These are phyloP conservation scores for Aleiodes testaceus DNA, from an alignment of 2,888 invertebrate species.

Conservation along the genomic window DNA sequence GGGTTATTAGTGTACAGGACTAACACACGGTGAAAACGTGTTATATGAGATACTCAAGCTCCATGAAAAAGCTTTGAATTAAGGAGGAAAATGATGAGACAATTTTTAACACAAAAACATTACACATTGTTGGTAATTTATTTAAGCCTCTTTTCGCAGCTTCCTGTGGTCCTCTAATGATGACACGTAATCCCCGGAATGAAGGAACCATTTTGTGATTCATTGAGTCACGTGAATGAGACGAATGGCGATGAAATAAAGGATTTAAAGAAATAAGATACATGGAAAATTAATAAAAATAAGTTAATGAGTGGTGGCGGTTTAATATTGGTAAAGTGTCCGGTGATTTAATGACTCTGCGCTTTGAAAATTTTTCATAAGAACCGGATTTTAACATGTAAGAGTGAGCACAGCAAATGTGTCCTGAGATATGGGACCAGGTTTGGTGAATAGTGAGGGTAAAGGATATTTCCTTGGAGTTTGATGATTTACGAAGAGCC, in stretches of 20 bases:
- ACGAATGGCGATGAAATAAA: constrained; percentile 5
- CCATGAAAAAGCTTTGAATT: constrained; percentile 37
- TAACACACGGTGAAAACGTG: constrained; percentile 40
- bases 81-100: too few species aligned
- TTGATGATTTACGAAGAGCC: constrained; percentile 59
- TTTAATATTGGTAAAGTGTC: constrained; percentile 40
- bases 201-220: constrained; percentile 11
- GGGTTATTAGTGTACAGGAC: constrained; percentile 58
- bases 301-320: constrained; percentile 12
- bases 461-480: constrained; percentile 39
- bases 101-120: too few species aligned
- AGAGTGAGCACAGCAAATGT: constrained; percentile 52
- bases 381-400: constrained; percentile 56
- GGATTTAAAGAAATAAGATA: not conserved
- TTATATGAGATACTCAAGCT: constrained; percentile 38
- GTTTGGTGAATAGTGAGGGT: constrained; percentile 45
- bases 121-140: too few species aligned
- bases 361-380: constrained; percentile 57
- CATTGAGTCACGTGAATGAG: not conserved
- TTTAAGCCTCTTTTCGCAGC: too few species aligned
- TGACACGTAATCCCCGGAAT: constrained; percentile 16
- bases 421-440: constrained; percentile 49
- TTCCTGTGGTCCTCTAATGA: constrained; percentile 2
- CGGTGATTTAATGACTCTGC: constrained; percentile 63
- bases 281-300: constrained; percentile 14